Evolutionary conservation across 2,797 vertebrate species (phyloP).

Genomic region (Denticeps clupeoides): DNA sequence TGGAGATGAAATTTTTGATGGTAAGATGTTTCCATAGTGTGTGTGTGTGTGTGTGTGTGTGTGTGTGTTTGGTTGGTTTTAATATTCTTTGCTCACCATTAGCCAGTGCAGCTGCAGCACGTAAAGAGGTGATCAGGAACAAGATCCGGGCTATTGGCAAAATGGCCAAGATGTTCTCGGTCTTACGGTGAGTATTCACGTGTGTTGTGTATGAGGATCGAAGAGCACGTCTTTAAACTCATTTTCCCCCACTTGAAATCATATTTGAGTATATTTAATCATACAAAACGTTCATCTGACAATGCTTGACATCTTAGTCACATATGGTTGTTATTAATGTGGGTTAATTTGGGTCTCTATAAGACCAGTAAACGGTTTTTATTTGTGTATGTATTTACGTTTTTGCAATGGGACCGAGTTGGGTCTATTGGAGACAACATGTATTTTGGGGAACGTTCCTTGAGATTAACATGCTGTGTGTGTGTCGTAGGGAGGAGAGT

Average conservation of each 20-base stretch:
- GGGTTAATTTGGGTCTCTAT: too few relatives aligned
- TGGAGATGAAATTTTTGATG: constrained; percentile 85
- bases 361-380: too few relatives aligned
- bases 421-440: too few relatives aligned
- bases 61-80: constrained; percentile 4
- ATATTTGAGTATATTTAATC: too few relatives aligned
- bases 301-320: too few relatives aligned
- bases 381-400: too few relatives aligned
- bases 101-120: constrained; percentile 67
- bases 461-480: neutral
- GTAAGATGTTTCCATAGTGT: constrained; percentile 51
- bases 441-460: too few relatives aligned
- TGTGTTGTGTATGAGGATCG: constrained; percentile 10
- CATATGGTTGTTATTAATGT: too few relatives aligned
- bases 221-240: neutral
- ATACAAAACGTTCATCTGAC: too few relatives aligned
- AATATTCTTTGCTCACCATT: constrained; percentile 9
- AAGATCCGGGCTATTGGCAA: constrained; percentile 73
- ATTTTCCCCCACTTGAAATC: too few relatives aligned
- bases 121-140: constrained; percentile 73
- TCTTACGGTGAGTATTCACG: constrained; percentile 46
- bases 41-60: constrained; percentile 9
- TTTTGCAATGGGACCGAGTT: too few relatives aligned
- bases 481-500: constrained; percentile 61
- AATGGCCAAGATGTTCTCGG: constrained; percentile 71